Conservation (phyloP, 2,113 vertebrate species). For the Leuciscus idus region DNA sequence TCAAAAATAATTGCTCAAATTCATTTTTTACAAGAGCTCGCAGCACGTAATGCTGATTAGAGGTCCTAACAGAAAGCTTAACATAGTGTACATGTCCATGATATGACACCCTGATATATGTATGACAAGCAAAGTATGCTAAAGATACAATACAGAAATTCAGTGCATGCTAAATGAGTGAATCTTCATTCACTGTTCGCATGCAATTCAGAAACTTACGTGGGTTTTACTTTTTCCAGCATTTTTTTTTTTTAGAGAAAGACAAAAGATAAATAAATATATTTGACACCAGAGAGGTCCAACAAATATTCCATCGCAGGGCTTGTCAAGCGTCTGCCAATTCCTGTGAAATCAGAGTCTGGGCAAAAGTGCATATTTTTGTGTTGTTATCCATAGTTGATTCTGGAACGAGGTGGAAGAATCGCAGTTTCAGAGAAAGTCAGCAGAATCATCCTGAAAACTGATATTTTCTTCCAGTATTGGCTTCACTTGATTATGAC, state of each 20-base stretch:
- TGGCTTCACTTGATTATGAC: conserved; percentile 1
- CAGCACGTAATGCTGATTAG: neutral
- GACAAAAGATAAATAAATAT: neutral
- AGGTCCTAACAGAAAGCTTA: neutral
- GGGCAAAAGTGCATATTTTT: neutral
- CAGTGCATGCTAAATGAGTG: conserved; percentile 43
- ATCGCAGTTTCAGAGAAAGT: conserved; percentile 11
- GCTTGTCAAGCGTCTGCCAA: neutral
- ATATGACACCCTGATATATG: conserved; percentile 25
- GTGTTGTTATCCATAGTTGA: conserved; percentile 30
- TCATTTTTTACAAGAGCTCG: neutral
- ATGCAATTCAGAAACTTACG: neutral
- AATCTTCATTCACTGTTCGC: neutral
- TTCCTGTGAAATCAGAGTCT: conserved; percentile 23
- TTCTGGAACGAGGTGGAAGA: neutral
- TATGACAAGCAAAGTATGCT: conserved; percentile 25
- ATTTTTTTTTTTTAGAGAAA: neutral
- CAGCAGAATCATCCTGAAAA: conserved; percentile 43
- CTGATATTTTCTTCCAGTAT: neutral
- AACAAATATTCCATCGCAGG: neutral
- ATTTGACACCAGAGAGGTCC: conserved; percentile 6
- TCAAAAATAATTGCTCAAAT: neutral
- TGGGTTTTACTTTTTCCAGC: conserved; percentile 14
- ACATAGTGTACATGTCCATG: conserved; percentile 3
- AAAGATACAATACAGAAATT: conserved; percentile 38